Evolutionary conservation across 2,888 invertebrate genomes (phyloP), one percentile per base, ranked within the genome.

Genomic region (Drosophila leonis): DNA sequence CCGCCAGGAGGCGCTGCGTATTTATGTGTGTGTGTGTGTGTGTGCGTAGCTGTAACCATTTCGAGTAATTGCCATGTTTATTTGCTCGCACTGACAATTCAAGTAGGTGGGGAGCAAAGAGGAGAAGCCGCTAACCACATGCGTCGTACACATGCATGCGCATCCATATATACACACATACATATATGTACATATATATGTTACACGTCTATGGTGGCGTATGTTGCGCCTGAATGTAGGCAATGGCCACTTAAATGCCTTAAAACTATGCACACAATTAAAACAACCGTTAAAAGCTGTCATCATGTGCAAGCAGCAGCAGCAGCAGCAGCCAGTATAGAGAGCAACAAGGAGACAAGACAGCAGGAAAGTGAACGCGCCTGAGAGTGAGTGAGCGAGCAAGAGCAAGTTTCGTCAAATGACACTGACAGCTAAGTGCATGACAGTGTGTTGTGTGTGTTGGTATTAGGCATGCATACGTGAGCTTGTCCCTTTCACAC

Each of bases 221-320:
- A 42, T 35, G 39, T 44, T 71, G 76, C 78, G 78, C 78, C 65
- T 52, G 69, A 76, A 78, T 76, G 80, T 78, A 78, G 80, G 80
- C 78, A 78, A 60, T 29, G 68, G 72, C 63, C 75, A 78, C 78
- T 79, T 68, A 65, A 59, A 65, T 48, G 66, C 66, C 67, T 72
- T 72, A 57, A 80, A 82, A 74, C 59, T 57, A 66, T 82, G 82
- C 76, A 68, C 48, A 48, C 77, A 82, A 86, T 86, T 87, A 84
- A 75, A 72, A 65, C 46, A 68, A 68, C 52, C 51, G 68, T 66
- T 57, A 33, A 72, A 61, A 60, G 56, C 29, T 64, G 65, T 54
- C 57, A 60, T 18, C 63, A 48, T 56, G 42, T 51, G 63, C 41
- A 69, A 33, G 35, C 24, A 44, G 55, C 51, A 18, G 69, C 33